Evolutionary conservation across 35 echinoderm and acorn worm genomes (phyloP).

Genomic region (Ophioderma brevispina): DNA sequence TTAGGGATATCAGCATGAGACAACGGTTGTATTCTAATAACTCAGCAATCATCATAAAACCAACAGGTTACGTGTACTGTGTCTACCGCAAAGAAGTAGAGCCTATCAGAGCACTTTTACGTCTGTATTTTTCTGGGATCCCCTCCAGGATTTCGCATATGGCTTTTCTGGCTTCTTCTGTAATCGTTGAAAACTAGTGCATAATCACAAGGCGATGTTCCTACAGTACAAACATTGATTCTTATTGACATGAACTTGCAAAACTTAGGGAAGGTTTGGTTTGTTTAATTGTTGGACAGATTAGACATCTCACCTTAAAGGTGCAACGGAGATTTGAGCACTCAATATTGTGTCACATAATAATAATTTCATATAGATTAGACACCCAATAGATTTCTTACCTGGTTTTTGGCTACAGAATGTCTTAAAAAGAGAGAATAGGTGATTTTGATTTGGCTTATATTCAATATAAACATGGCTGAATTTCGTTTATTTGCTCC

Average conservation of each 20-base stretch:
- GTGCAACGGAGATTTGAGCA: too few relatives aligned
- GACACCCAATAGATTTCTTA: too few relatives aligned
- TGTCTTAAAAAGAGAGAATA: too few relatives aligned
- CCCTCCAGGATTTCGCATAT: constrained; percentile 79
- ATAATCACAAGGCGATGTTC: not conserved
- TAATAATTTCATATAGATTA: too few relatives aligned
- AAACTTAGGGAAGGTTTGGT: too few relatives aligned
- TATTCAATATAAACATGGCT: too few relatives aligned
- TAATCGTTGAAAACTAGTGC: constrained; percentile 53
- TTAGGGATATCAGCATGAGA: constrained; percentile 51
- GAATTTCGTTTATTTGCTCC: too few relatives aligned
- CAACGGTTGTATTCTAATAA: constrained; percentile 78
- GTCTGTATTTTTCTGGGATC: constrained; percentile 81
- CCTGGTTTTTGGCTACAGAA: too few relatives aligned
- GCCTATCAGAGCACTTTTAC: constrained; percentile 69
- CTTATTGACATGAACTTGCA: not conserved
- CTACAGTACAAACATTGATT: not conserved
- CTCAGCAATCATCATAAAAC: constrained; percentile 81
- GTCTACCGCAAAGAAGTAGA: constrained; percentile 93
- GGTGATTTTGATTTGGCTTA: too few relatives aligned
- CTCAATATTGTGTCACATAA: too few relatives aligned
- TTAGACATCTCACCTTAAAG: too few relatives aligned
- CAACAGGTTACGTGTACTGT: constrained; percentile 81
- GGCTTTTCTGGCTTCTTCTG: constrained; percentile 61
- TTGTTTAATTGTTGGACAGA: too few relatives aligned